Evolutionary conservation across 2,113 vertebrate species (phyloP), one percentile per base, ranked within the genome.

Genomic region (Perca fluviatilis): DNA sequence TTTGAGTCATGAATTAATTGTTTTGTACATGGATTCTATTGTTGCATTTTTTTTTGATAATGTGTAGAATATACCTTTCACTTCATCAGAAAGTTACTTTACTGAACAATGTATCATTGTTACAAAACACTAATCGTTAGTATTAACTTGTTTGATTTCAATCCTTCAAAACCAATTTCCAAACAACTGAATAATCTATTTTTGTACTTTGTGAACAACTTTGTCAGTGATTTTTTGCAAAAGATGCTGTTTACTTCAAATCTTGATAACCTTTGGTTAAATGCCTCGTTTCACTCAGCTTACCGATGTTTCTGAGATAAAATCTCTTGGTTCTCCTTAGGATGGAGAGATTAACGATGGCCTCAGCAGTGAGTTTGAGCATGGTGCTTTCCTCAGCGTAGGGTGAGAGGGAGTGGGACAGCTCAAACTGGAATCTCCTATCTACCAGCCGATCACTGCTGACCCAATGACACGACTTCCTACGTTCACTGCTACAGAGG

Each of bases 271-370:
- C 19, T 88, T 60, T 30, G 61, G 50, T 5, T 49, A 43, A 75
- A 84, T 36, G 15, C 27, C 12, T 43, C n/a, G 30, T 61, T 43
- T 75, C 40, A 51, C 16, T 77, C 60, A 78, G 50, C 93, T 91
- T 79, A 96, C 95, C 51, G 9, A 96, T 96, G 53, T 96, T 92
- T 58, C 94, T 71, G 21, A 96, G 91, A 77, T 86, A 95, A 83
- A 96, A 96, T 7, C 3, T 75, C 46, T 74, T 82, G 10, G 65
- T 92, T 18, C 4, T 86, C 51, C 68, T 86, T 46, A 86, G 25
- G 72, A 94, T 56, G 9, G 0, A 16, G 8, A 21, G 0, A 0
- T 65, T 0, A 1, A 0, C 14, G 27, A 94, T 58, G 13, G 92
- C 95, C 77, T 96, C 94, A 0, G 62, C 92, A 0, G 93, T 93